Base-by-base conservation (phyloP, 2,888 invertebrate species). In the Leistus spinibarbis region DNA sequence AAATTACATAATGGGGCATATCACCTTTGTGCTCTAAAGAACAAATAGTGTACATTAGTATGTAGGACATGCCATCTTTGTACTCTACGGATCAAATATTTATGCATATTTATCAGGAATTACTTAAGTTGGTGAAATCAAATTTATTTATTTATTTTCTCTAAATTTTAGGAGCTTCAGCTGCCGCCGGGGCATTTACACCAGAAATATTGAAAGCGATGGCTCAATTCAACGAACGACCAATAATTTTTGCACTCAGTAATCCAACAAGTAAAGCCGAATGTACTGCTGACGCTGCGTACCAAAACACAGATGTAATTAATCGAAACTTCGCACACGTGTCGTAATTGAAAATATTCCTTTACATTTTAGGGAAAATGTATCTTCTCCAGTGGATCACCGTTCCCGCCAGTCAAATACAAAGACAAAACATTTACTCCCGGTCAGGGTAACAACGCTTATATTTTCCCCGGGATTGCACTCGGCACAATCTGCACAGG, bases 211-310 rank as follows among this genome's bases (percentile, higher is more conserved):
- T 99, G 68, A 87, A 90, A 81, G 91, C 91, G 79, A 98, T 99
- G 98, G 95, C 92, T 0, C 85, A 88, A 75, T 92, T 93, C 83
- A 96, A 96, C 79, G 92, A 96, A 2, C 89, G 93, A 69, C 99
- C 99, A 0, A 90, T 99, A 79, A 93, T 99, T 78, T 99, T 99
- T 84, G 99, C 99, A 9, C 89, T 99, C 57, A 98, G 98, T 80
- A 99, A 99, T 87, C 99, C 99, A 4, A 99, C 99, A 0, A 93
- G 92, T 85, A 96, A 96, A 88, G 97, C 99, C 0, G 99, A 99
- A 86, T 99, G 99, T 84, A 99, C 99, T 0, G 98, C 99, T 1
- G 95, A 98, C 82, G 92, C 94, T 80, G 99, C 99, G 0, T 99
- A 96, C 83, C 90, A 89, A n/a, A 83, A 93, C 80, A 98, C 98